Percentiles rank a stretch among this genome's conserved stretches.
Conservation (phyloP, 2,888 invertebrate genomes). For the Tubulanus polymorphus region DNA sequence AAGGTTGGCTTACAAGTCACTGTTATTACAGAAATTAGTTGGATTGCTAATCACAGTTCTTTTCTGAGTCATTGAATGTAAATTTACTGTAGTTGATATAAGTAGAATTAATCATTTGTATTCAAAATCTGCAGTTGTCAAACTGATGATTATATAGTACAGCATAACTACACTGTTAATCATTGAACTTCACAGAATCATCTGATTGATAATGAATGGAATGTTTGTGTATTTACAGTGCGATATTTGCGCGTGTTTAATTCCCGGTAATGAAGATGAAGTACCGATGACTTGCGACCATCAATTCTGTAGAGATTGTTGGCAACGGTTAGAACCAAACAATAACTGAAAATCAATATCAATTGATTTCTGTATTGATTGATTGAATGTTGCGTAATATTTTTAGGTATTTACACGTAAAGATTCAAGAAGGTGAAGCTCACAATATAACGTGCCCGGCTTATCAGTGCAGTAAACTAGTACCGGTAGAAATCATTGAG, state of each 20-base stretch:
- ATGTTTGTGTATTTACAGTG: constrained; percentile 58
- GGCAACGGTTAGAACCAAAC: constrained; percentile 57
- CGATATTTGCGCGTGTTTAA: constrained; percentile 61
- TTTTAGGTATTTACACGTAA: constrained; percentile 61
- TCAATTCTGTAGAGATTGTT: constrained; percentile 64
- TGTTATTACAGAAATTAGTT: no score
- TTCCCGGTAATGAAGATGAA: constrained; percentile 56
- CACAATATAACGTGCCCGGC: constrained; percentile 67
- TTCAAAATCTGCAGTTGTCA: no score
- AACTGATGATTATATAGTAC: no score
- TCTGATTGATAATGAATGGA: no score
- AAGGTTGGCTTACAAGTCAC: no score
- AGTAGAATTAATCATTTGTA: no score
- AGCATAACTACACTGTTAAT: no score
- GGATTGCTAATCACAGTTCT: no score
- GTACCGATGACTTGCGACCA: constrained; percentile 63
- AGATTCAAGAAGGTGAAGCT: constrained; percentile 65
- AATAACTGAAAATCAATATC: background rate
- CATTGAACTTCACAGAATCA: no score
- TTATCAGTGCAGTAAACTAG: constrained; percentile 62
- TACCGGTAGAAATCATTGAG: constrained; percentile 66
- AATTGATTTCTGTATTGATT: background rate
- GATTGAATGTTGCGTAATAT: background rate
- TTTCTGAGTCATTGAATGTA: no score
- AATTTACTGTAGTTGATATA: no score